Percentiles rank a stretch among this genome's conserved stretches.
phyloP scores from a whole-genome alignment of 2,113 vertebrate species.

The Herpailurus yagouaroundi region DNA sequence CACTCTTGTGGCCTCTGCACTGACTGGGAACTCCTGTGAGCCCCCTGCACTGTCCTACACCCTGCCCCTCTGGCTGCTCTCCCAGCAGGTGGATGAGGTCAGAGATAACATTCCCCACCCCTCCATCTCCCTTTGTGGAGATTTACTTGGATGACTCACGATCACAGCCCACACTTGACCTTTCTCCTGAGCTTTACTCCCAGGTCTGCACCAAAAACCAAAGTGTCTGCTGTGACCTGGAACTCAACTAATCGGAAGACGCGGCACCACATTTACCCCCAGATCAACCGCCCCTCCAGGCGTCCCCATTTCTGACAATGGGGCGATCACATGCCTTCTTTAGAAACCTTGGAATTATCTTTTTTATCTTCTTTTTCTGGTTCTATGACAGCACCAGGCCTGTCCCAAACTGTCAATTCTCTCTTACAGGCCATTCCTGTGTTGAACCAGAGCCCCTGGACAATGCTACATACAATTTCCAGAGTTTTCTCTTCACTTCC shows the following conservation, averaged over 20 bases:
- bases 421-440: neutral
- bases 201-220: neutral
- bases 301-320: neutral
- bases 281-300: neutral
- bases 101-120: neutral
- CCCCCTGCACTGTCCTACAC: neutral
- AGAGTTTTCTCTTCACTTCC: neutral
- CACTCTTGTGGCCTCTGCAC: neutral
- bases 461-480: neutral
- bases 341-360: neutral
- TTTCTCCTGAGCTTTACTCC: neutral
- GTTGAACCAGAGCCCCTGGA: neutral
- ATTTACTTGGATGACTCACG: neutral
- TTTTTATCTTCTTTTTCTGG: neutral
- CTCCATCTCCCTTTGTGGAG: neutral
- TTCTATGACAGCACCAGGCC: neutral
- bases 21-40: neutral
- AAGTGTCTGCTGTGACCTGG: neutral
- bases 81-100: neutral
- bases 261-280: neutral
- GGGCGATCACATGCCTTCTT: neutral
- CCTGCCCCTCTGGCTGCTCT: neutral
- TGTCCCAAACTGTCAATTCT: neutral
- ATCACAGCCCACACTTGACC: fast-evolving
- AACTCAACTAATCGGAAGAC: neutral